Percentiles rank a stretch among this genome's conserved stretches.
Conservation (phyloP, 2,113 vertebrate species). For the Silurus asotus region DNA sequence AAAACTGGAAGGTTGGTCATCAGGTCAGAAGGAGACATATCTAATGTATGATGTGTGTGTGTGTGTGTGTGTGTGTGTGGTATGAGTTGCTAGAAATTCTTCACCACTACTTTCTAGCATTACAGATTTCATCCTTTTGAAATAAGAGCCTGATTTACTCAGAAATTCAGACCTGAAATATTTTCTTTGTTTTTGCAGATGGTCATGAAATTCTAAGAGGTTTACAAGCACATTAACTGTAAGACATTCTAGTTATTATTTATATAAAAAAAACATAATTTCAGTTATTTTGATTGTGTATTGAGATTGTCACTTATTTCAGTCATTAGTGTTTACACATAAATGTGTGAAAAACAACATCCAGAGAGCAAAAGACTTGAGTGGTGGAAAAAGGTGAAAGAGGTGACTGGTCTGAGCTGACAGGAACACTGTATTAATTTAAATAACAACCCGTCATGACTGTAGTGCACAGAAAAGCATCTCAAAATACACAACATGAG, state of each 20-base stretch:
- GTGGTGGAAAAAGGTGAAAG: not conserved
- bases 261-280: too few relatives aligned
- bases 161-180: too few relatives aligned
- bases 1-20: not conserved
- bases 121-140: not conserved
- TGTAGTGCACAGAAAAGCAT: not conserved
- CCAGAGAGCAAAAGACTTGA: not conserved
- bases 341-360: not conserved
- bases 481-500: not conserved
- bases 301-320: not conserved
- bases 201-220: too few relatives aligned
- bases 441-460: not conserved
- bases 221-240: too few relatives aligned
- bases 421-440: not conserved
- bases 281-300: not conserved
- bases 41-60: not conserved
- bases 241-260: too few relatives aligned
- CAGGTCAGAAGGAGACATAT: not conserved
- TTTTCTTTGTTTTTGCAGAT: too few relatives aligned
- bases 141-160: too few relatives aligned
- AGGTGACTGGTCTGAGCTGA: too few relatives aligned
- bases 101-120: not conserved
- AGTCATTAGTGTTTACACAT: not conserved
- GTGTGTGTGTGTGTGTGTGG: not conserved
- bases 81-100: not conserved